These are phyloP conservation scores for Caracal caracal DNA, from an alignment of 2,113 vertebrate genomes.

Conservation along the genomic window DNA sequence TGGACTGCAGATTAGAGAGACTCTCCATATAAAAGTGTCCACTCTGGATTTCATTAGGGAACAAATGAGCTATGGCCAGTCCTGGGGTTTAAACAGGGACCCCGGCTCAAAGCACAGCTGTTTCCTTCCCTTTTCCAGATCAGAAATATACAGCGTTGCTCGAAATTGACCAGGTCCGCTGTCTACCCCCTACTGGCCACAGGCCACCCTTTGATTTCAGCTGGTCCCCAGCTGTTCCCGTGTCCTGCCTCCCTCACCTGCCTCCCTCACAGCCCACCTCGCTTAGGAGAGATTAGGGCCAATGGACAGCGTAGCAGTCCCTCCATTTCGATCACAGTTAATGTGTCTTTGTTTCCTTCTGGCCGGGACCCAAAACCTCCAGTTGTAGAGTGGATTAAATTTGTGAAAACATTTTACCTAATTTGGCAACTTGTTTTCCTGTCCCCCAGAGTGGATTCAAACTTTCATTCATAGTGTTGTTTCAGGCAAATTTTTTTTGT, in stretches of 20 bases:
- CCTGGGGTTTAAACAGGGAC: constrained; percentile 3
- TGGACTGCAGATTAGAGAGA: constrained; percentile 28
- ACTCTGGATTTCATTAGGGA: constrained; percentile 73
- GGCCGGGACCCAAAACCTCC: neutral
- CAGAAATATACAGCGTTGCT: neutral
- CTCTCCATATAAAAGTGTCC: constrained; percentile 52
- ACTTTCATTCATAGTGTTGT: neutral
- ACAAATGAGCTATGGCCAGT: constrained; percentile 49
- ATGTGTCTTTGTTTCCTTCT: neutral
- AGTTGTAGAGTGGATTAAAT: neutral
- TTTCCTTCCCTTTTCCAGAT: constrained; percentile 35
- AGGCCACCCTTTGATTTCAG: constrained; percentile 36
- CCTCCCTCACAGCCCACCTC: neutral
- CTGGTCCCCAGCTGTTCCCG: constrained; percentile 10
- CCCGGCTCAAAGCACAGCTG: constrained; percentile 39
- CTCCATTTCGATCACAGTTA: neutral
- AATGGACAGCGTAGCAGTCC: neutral
- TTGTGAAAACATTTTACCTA: constrained; percentile 11
- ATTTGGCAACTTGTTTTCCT: neutral
- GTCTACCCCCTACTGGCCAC: neutral
- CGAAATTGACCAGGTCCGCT: constrained; percentile 28
- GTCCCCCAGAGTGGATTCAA: neutral
- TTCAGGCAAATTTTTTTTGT: too few species aligned
- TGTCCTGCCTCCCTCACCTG: neutral
- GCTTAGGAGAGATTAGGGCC: neutral